Conservation (phyloP, 2,113 vertebrate genomes). For the Cygnus atratus region DNA sequence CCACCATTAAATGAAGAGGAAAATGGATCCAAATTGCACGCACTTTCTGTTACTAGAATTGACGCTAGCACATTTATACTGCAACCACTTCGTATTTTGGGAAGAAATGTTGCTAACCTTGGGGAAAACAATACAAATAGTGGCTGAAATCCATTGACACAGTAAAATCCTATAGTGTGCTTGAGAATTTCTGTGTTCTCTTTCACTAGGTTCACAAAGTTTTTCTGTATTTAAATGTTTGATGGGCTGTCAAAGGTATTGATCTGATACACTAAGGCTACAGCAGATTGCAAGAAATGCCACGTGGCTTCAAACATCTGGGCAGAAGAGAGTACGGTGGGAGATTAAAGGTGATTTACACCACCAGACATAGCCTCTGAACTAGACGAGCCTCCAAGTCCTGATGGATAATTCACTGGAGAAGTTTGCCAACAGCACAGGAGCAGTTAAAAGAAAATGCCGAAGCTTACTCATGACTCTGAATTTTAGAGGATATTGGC, state of each 20-base stretch:
- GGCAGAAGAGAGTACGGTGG: neutral
- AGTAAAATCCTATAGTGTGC: neutral
- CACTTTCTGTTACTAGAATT: neutral
- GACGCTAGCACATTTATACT: neutral
- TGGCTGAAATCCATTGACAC: neutral
- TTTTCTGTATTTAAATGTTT: neutral
- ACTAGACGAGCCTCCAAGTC: neutral
- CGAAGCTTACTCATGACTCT: neutral
- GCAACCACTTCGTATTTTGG: neutral
- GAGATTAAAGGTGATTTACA: neutral
- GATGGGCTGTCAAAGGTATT: neutral
- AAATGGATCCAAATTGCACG: neutral
- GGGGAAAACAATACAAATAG: neutral
- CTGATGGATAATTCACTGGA: neutral
- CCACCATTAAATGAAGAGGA: neutral
- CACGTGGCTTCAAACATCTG: neutral
- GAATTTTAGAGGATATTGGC: fast-evolving
- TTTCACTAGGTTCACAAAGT: neutral
- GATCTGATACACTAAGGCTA: neutral
- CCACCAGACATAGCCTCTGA: neutral
- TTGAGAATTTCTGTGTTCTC: neutral
- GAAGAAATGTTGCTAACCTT: neutral
- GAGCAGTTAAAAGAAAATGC: neutral
- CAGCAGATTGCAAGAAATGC: neutral
- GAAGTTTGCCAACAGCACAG: neutral